Evolutionary conservation across 2,888 invertebrate genomes (phyloP).

Genomic region (Calameuta filiformis): DNA sequence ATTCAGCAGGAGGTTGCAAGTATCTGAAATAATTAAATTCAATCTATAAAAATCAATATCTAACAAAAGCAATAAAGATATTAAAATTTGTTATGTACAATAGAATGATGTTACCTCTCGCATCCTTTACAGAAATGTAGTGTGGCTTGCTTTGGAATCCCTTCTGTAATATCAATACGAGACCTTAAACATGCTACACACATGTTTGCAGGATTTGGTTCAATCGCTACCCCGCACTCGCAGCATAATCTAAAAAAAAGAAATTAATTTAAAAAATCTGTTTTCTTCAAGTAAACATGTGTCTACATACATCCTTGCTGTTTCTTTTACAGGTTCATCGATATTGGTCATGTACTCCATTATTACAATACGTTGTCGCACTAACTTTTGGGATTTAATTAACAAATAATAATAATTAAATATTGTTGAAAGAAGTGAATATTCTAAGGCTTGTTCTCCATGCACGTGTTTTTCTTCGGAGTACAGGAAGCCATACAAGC

Average conservation of each 20-base stretch:
- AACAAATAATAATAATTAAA: neutral
- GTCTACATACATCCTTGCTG: constrained; percentile 2
- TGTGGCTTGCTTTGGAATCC: constrained; percentile 93
- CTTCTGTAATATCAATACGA: constrained; percentile 94
- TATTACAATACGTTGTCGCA: neutral
- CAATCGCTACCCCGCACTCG: constrained; percentile 91
- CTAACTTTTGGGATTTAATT: neutral
- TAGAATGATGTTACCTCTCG: constrained; percentile 75
- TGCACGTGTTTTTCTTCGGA: neutral
- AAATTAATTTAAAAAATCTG: neutral
- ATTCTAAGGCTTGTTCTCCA: neutral
- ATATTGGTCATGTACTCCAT: constrained; percentile 3
- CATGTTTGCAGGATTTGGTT: constrained; percentile 97
- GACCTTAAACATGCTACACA: constrained; percentile 94
- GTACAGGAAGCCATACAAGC: neutral
- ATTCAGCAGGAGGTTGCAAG: constrained; percentile 90
- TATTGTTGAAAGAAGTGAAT: neutral
- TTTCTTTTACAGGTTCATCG: neutral
- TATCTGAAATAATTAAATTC: constrained; percentile 69
- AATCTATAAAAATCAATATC: neutral
- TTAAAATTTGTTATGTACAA: neutral
- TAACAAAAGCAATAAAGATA: neutral
- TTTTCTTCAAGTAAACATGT: neutral
- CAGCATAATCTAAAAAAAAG: constrained; percentile 81
- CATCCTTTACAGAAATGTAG: constrained; percentile 93